phyloP scores from a whole-genome alignment of 2,888 invertebrate species.

The Synergus gifuensis region DNA sequence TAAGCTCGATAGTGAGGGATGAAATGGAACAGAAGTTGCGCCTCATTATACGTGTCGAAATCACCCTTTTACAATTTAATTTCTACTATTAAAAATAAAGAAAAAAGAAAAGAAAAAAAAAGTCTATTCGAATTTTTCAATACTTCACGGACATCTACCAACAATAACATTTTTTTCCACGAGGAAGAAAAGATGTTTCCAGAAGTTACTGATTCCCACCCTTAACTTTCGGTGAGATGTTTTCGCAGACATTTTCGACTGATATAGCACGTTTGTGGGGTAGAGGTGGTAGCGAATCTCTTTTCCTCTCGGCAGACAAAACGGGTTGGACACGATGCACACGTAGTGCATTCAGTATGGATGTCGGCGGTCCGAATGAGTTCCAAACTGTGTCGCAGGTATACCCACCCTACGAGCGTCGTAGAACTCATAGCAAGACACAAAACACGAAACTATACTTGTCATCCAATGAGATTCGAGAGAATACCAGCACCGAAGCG shows the following conservation, averaged over 20 bases:
- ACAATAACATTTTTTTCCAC: background rate
- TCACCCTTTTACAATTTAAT: background rate
- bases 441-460: constrained; percentile 65
- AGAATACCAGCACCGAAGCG: constrained; percentile 37
- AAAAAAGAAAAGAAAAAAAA: background rate
- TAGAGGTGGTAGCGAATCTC: constrained; percentile 18
- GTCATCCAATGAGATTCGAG: constrained; percentile 68
- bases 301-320: constrained; percentile 26
- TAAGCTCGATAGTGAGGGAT: background rate
- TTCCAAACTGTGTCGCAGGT: constrained; percentile 53
- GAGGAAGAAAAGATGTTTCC: background rate
- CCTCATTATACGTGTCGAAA: constrained; percentile 2
- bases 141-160: background rate
- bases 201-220: background rate
- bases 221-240: constrained; percentile 11
- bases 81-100: background rate
- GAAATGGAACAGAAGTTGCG: background rate
- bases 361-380: constrained; percentile 49
- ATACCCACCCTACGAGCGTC: constrained; percentile 40
- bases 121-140: no score
- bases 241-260: constrained; percentile 16
- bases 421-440: constrained; percentile 45
- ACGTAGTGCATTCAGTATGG: constrained; percentile 45
- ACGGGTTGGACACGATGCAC: constrained; percentile 38
- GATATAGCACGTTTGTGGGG: constrained; percentile 19